A percentile compares a stretch with the other conserved stretches of the same genome.
phyloP scores from a whole-genome alignment of 2,888 invertebrate species.

The Leptodirus hochenwartii region DNA sequence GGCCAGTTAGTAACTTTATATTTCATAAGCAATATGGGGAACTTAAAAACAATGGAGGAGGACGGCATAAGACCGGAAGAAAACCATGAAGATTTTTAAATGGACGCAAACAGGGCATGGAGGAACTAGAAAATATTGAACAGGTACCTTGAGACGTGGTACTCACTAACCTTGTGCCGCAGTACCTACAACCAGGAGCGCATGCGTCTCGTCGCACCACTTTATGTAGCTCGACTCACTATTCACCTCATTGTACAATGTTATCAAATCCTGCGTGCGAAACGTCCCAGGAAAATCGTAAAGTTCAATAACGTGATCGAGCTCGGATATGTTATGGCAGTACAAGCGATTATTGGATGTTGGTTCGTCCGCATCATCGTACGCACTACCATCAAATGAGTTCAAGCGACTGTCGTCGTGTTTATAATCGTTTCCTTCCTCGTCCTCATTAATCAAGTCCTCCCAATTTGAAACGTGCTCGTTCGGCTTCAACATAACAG shows the following conservation, averaged over 20 bases:
- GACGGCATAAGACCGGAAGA: too few species aligned
- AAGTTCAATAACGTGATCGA: conserved; percentile 26
- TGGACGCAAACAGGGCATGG: too few species aligned
- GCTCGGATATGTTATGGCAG: conserved; percentile 12
- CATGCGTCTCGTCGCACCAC: conserved; percentile 27
- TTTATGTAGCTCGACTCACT: conserved; percentile 25
- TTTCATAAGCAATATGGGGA: too few species aligned
- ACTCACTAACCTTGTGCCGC: conserved; percentile 21
- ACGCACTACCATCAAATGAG: conserved; percentile 1
- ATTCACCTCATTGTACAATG: conserved; percentile 22
- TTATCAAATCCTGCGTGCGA: conserved; percentile 24
- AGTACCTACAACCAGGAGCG: conserved; percentile 24
- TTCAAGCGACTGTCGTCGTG: conserved; percentile 9
- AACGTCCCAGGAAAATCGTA: conserved; percentile 25
- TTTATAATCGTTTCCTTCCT: conserved; percentile 13
- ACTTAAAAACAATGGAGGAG: too few species aligned
- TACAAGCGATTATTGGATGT: neutral
- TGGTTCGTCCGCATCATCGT: neutral
- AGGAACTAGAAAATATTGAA: too few species aligned
- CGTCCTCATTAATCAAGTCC: conserved; percentile 24
- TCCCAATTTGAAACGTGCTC: conserved; percentile 23
- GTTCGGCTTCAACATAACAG: conserved; percentile 12
- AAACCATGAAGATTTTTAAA: too few species aligned
- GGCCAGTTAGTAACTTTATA: too few species aligned
- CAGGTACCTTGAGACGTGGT: too few species aligned